Conservation (phyloP, 1,140 invertebrate genomes). For the Diabrotica virgifera region DNA sequence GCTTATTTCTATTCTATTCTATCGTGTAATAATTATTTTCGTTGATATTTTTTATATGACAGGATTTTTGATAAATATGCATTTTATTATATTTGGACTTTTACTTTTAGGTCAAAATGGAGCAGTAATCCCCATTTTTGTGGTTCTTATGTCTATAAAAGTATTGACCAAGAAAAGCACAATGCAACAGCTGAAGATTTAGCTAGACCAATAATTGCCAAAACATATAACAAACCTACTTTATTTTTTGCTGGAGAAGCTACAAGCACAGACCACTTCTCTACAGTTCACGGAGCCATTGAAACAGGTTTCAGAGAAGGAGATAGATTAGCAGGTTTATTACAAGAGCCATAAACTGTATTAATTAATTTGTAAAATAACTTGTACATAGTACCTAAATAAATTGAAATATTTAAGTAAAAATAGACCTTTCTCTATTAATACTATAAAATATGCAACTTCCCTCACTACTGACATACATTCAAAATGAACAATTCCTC, state of each 20-base stretch:
- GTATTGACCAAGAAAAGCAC: conserved; percentile 51
- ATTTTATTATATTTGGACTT: background rate
- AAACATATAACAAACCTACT: conserved; percentile 46
- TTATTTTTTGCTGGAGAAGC: conserved; percentile 75
- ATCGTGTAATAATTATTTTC: too few relatives aligned
- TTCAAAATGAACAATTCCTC: too few relatives aligned
- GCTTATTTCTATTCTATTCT: too few relatives aligned
- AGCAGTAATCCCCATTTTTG: conserved; percentile 57
- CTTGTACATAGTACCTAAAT: too few relatives aligned
- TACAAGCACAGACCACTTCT: conserved; percentile 64
- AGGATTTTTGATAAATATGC: conserved; percentile 54
- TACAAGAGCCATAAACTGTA: too few relatives aligned
- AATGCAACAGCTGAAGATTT: conserved; percentile 25
- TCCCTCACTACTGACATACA: too few relatives aligned
- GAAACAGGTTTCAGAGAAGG: conserved; percentile 49
- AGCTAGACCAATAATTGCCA: conserved; percentile 25
- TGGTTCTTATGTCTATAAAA: conserved; percentile 65
- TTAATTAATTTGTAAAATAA: too few relatives aligned
- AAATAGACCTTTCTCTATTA: too few relatives aligned
- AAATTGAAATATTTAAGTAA: too few relatives aligned
- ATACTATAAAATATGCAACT: too few relatives aligned
- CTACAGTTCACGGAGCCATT: conserved; percentile 70
- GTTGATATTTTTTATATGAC: too few relatives aligned
- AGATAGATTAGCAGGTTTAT: background rate
- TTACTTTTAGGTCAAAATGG: conserved; percentile 60